phyloP scores from a whole-genome alignment of 2,113 vertebrate genomes.

The Gasterosteus nipponicus region DNA sequence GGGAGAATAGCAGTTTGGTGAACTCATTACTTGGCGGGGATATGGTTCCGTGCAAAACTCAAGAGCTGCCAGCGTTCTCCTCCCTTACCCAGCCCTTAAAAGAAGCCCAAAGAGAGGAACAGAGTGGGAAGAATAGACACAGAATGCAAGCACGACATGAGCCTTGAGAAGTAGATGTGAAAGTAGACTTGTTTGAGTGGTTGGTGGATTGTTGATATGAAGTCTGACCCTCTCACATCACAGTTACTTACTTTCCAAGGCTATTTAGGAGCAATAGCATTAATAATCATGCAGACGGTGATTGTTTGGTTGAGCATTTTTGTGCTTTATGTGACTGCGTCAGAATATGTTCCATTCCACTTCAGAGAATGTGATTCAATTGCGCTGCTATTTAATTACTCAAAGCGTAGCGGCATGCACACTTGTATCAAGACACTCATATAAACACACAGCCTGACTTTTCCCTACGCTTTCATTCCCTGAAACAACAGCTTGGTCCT shows the following conservation, averaged over 20 bases:
- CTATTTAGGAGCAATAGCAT: conserved; percentile 24
- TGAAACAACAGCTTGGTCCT: conserved; percentile 18
- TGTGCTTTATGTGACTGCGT: background rate
- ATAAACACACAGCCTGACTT: background rate
- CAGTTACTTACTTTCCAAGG: conserved; percentile 37
- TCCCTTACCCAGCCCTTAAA: conserved; percentile 31
- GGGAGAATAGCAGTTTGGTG: conserved; percentile 51
- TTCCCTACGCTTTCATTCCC: conserved; percentile 7
- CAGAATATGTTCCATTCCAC: conserved; percentile 38
- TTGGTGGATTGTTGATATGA: conserved; percentile 22
- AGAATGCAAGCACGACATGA: conserved; percentile 16
- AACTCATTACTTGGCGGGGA: conserved; percentile 72
- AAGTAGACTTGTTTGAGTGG: conserved; percentile 28
- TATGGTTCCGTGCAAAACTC: conserved; percentile 29
- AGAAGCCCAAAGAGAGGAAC: conserved; percentile 30
- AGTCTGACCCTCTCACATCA: conserved; percentile 30
- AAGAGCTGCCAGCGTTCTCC: conserved; percentile 32
- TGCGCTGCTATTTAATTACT: conserved; percentile 56
- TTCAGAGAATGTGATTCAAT: conserved; percentile 47
- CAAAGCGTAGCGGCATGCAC: conserved; percentile 18
- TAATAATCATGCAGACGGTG: conserved; percentile 25
- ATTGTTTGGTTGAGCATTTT: conserved; percentile 39
- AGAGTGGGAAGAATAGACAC: conserved; percentile 24
- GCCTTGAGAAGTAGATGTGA: conserved; percentile 24
- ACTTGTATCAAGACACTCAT: background rate